Conservation (phyloP, 2,113 vertebrate genomes). For the Amphiprion ocellaris region DNA sequence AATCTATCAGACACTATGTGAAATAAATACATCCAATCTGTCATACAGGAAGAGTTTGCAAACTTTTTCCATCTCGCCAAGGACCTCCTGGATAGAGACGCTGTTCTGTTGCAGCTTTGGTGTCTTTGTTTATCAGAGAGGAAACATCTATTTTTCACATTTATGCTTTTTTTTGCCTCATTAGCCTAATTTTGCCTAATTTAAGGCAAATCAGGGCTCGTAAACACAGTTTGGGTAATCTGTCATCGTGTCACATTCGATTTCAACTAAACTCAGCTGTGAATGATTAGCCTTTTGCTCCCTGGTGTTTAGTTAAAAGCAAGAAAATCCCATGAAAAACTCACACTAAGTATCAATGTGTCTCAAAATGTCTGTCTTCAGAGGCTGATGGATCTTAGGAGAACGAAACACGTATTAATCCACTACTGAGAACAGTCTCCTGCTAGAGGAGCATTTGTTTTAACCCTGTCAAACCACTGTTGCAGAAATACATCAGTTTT, state of each 20-base stretch:
- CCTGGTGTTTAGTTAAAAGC: neutral
- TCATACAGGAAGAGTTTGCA: slow-evolving; percentile 6
- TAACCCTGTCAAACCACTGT: no score
- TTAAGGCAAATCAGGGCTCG: slow-evolving; percentile 9
- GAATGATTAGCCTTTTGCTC: neutral
- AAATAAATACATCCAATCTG: slow-evolving; percentile 19
- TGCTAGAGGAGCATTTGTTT: no score
- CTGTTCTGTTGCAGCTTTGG: slow-evolving; percentile 8
- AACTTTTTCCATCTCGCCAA: neutral
- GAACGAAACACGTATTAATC: neutral
- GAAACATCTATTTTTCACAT: slow-evolving; percentile 22
- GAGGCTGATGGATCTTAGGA: no score
- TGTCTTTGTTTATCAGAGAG: slow-evolving; percentile 17
- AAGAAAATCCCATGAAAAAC: slow-evolving; percentile 3
- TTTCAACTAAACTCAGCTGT: slow-evolving; percentile 1
- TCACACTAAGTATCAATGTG: no score
- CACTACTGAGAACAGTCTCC: neutral
- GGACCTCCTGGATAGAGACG: slow-evolving; percentile 1
- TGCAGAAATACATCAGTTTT: no score
- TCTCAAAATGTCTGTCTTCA: no score
- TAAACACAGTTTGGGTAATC: slow-evolving; percentile 6
- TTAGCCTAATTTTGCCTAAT: slow-evolving; percentile 31
- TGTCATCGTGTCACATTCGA: slow-evolving; percentile 6
- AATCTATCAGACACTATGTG: slow-evolving; percentile 28
- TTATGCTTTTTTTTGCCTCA: neutral